Base-by-base conservation (phyloP, 2,888 invertebrate species). In the Rutpela maculata region DNA sequence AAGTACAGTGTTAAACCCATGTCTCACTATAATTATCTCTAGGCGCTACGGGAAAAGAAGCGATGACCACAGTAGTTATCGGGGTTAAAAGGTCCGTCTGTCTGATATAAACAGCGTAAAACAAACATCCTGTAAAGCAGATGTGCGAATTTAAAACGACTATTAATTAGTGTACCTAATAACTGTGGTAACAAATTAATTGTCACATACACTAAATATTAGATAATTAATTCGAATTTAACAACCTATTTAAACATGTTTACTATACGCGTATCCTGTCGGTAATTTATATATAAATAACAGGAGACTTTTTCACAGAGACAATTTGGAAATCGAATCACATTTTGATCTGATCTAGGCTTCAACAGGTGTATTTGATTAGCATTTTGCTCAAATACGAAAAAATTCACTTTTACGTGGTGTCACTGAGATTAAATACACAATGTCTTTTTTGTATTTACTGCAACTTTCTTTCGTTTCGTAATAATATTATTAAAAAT, bases 121-220 rank as follows among this genome's bases (percentile, higher is more conserved):
- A 43, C 70, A 70, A 68, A 68, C 70, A 70, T 60, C 60, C 60
- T 70, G 60, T 22, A 60, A 12, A 70, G 19, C 70, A 70, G 19
- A 70, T 70, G 70, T 70, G 56, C 59, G 60, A 59, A 43, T 70
- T 70, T 70, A 35, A 57, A n/a, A 50, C 22, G 38, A 38, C 12
- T 38, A 70, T 60, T 70, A 60, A 70, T 59, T 43, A 43, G 70
- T 31, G 15, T 60, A 60, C 60, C 60, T 70, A 70, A 60, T 60
- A 70, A 70, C 70, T 35, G n/a, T 18, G 11, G 59, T 59, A 70
- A 70, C 70, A 60, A 70, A 4, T 26, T 26, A 26, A 70, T 70
- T 70, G 70, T 60, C 70, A 43, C 70, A 43, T 22, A 67, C 17
- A 15, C 38, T 15, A 59, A 68, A 17, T 70, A 69, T n/a, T 56